A percentile compares a stretch with the other conserved stretches of the same genome.
Conservation (phyloP, 2,113 vertebrate genomes). For the Halcyon malimbica region DNA sequence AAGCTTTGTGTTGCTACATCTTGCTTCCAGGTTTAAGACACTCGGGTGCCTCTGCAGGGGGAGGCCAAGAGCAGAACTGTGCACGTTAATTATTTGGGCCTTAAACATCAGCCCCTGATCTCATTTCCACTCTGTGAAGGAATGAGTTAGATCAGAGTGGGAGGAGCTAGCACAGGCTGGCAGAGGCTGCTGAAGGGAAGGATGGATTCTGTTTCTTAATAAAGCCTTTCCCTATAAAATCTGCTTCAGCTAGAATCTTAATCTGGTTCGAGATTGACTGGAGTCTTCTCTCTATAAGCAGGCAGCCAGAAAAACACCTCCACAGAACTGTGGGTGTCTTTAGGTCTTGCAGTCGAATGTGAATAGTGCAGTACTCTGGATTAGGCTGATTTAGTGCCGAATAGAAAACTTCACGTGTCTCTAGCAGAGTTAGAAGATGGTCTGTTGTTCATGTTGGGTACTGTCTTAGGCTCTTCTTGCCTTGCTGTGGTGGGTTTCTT, state of each 20-base stretch:
- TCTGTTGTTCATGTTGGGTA: background rate
- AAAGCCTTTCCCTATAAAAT: background rate
- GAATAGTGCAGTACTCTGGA: background rate
- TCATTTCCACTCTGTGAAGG: background rate
- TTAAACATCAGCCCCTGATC: background rate
- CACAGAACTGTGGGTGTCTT: rapidly evolving
- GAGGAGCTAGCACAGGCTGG: background rate
- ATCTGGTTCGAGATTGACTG: background rate
- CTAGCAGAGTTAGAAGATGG: background rate
- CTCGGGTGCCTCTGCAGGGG: background rate
- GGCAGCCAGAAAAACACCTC: background rate
- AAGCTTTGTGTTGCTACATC: background rate
- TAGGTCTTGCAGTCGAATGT: background rate
- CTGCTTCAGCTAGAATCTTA: background rate
- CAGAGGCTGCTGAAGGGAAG: background rate
- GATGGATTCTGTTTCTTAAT: background rate
- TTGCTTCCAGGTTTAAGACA: background rate
- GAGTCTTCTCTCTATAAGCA: background rate
- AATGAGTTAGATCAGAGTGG: background rate
- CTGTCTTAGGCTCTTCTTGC: background rate
- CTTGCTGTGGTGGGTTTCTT: background rate
- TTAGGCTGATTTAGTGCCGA: background rate
- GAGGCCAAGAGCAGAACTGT: background rate
- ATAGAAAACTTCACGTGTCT: background rate
- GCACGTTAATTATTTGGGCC: background rate